Base-by-base conservation (phyloP, 2,113 vertebrate species). In the Peromyscus maniculatus region DNA sequence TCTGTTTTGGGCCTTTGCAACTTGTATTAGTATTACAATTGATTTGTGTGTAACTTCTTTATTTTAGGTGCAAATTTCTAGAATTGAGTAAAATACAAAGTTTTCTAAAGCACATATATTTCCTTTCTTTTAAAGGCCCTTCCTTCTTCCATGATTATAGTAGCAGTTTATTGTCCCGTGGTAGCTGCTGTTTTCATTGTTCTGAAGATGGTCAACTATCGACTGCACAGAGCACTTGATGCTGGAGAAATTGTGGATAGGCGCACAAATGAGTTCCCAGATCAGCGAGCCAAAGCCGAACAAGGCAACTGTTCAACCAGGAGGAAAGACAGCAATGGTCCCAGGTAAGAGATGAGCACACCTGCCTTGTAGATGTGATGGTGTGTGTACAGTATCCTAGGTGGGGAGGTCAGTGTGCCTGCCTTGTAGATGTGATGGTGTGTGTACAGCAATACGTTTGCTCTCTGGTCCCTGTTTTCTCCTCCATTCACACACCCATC, bases 131-230 rank as follows among this genome's bases (percentile, higher is more conserved):
- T 82, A 95, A 98, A 99, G 99, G 99, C 99, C 59, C 99, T 99
- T 98, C 99, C 99, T 89, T 99, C 99, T 96, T 99, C 99, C 96
- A 99, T 99, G 99, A 99, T 99, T 98, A 99, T 99, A 93, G 99
- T 99, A 97, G 99, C 99, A 96, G 99, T 99, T 98, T 99, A 99
- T 99, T 99, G 99, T 96, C 99, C 99, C 0, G 99, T 99, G 98
- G 99, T 99, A 92, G 99, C 99, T 80, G 99, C 99, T 98, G 99
- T 99, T 98, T 99, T 99, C 97, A 99, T 99, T 97, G 99, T 99
- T 98, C 98, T 99, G 98, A 99, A 99, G 99, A 99, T 98, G 97
- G 99, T 99, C 98, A 99, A 99, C 98, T 99, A 99, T 98, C 99
- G 99, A 95, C 99, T 99, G 97, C 99, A 99, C 98, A 99, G 99